These are phyloP conservation scores for Anguilla marmorata DNA, from an alignment of 2,797 vertebrate species.

Conservation along the genomic window DNA sequence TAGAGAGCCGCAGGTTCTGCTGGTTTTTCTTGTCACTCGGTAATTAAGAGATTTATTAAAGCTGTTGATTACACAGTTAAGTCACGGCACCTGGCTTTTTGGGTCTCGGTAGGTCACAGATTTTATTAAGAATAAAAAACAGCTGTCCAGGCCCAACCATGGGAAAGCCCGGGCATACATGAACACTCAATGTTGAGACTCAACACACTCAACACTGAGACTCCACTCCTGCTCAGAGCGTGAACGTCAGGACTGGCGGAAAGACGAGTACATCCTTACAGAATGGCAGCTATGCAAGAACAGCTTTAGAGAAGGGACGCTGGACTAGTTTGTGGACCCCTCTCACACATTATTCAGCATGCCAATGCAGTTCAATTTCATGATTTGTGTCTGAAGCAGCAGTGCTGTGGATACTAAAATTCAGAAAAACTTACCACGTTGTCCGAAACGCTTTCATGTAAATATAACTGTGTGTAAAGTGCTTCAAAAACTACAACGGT, in stretches of 20 bases:
- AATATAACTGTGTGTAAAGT: background rate
- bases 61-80: background rate
- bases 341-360: background rate
- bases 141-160: too few relatives aligned
- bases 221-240: background rate
- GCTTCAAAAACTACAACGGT: background rate
- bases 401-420: background rate
- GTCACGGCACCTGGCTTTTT: background rate
- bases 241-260: too few relatives aligned
- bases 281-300: background rate
- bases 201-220: background rate
- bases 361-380: background rate
- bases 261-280: too few relatives aligned
- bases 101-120: background rate
- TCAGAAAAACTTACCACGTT: background rate
- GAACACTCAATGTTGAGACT: background rate
- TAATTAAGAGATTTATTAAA: background rate
- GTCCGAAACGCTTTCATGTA: background rate
- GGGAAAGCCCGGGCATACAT: too few relatives aligned
- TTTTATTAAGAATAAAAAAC: too few relatives aligned
- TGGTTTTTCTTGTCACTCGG: background rate
- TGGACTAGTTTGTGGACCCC: background rate
- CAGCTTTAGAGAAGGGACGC: background rate
- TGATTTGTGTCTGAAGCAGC: background rate
- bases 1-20: background rate